Evolutionary conservation across 1,140 invertebrate species (phyloP).

Genomic region (Amphibalanus amphitrite): DNA sequence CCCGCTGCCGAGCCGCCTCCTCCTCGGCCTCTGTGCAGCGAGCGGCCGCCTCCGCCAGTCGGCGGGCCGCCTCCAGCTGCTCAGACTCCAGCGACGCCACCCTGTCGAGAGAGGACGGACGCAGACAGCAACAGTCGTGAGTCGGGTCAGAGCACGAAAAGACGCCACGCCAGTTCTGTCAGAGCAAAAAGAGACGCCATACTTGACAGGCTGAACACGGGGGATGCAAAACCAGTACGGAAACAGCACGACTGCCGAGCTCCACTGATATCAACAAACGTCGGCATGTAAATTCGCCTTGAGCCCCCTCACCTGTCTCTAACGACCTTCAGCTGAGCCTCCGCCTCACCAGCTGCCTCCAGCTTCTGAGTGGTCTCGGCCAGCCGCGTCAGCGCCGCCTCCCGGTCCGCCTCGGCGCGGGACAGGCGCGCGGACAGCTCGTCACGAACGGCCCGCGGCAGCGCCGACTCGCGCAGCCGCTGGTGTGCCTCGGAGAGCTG

Average conservation of each 20-base stretch:
- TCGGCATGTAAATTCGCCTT: no score
- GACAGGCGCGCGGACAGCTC: background rate
- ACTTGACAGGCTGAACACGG: no score
- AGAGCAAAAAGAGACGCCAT: no score
- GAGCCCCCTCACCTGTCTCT: background rate
- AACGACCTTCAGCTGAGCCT: background rate
- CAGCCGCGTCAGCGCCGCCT: background rate
- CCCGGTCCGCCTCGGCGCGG: background rate
- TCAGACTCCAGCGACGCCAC: background rate
- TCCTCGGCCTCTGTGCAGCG: background rate
- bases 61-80: background rate
- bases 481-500: background rate
- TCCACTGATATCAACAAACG: no score
- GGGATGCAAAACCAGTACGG: no score
- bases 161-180: no score
- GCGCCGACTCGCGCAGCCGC: background rate
- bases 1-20: background rate
- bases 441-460: background rate
- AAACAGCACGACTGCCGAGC: no score
- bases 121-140: no score
- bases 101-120: background rate
- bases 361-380: background rate
- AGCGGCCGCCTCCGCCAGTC: background rate
- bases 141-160: no score
- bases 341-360: background rate